Percentiles rank a stretch among this genome's conserved stretches.
Evolutionary conservation across 1,140 invertebrate species (phyloP).

Genomic region (Trinorchestia longiramus): DNA sequence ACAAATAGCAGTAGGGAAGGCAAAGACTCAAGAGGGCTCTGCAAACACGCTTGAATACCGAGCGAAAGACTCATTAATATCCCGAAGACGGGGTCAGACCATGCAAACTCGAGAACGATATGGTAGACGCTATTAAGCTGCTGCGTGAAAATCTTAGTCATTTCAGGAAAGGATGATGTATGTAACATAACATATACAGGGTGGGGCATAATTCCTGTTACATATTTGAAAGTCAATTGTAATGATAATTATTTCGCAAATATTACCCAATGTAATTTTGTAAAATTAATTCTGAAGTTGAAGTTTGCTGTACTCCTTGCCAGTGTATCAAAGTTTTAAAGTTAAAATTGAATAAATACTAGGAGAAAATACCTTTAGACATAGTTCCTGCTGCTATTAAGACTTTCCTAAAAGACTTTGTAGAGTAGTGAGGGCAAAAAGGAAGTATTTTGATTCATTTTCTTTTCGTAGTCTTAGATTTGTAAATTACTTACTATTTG

Average conservation of each 20-base stretch:
- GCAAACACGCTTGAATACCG: background rate
- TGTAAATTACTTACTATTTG: no score
- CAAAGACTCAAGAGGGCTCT: background rate
- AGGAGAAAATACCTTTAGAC: no score
- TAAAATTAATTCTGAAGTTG: no score
- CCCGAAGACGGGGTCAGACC: background rate
- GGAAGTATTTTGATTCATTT: no score
- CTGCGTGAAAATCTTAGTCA: background rate
- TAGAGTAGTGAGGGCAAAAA: no score
- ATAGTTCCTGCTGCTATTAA: no score
- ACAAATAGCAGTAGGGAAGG: background rate
- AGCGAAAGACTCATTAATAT: background rate
- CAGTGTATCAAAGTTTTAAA: no score
- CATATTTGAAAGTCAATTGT: background rate
- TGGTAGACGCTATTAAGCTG: background rate
- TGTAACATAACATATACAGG: no score
- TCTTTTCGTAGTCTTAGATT: no score
- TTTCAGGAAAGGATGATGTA: background rate
- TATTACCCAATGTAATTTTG: background rate
- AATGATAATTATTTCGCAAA: background rate
- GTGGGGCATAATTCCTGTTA: background rate
- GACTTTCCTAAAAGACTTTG: no score
- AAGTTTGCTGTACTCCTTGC: no score
- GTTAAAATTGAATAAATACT: no score
- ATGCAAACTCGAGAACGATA: background rate